Conservation (phyloP, 1,140 invertebrate genomes). For the Anagrus nilaparvatae region DNA sequence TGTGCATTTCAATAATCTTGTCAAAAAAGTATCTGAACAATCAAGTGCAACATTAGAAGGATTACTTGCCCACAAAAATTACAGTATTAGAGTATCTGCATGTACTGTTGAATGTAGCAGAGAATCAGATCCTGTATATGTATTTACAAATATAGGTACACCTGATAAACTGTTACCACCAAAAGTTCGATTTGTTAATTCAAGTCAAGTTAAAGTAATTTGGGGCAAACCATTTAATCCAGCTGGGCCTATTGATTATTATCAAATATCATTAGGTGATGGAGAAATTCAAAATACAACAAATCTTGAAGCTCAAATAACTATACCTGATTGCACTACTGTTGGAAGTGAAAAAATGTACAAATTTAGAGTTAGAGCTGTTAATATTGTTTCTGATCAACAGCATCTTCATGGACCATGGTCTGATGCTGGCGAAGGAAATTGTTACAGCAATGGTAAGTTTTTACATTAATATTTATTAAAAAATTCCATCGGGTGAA, state of each 20-base stretch:
- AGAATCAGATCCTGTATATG: conserved; percentile 33
- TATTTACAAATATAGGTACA: conserved; percentile 49
- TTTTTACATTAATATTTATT: conserved; percentile 4
- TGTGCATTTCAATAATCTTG: conserved; percentile 41
- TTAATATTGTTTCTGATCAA: conserved; percentile 33
- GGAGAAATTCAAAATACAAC: conserved; percentile 30
- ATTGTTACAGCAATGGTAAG: conserved; percentile 36
- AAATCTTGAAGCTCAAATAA: conserved; percentile 26
- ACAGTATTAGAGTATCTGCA: conserved; percentile 55
- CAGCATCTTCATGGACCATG: conserved; percentile 35
- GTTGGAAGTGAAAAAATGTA: conserved; percentile 27
- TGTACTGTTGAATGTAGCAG: conserved; percentile 60
- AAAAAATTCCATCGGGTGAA: background rate
- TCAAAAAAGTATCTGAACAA: conserved; percentile 24
- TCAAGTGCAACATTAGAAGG: conserved; percentile 17
- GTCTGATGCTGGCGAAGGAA: conserved; percentile 37
- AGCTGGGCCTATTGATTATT: conserved; percentile 52
- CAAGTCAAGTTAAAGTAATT: conserved; percentile 39
- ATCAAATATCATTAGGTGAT: conserved; percentile 38
- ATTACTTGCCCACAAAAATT: conserved; percentile 43
- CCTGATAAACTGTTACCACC: conserved; percentile 45
- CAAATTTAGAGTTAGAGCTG: conserved; percentile 35
- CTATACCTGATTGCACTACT: conserved; percentile 35
- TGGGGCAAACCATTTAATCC: conserved; percentile 49
- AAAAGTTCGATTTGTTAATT: conserved; percentile 39